Evolutionary conservation across 1,140 invertebrate species (phyloP), one percentile per base, ranked within the genome.

Genomic region (Euura saliciscinereae): DNA sequence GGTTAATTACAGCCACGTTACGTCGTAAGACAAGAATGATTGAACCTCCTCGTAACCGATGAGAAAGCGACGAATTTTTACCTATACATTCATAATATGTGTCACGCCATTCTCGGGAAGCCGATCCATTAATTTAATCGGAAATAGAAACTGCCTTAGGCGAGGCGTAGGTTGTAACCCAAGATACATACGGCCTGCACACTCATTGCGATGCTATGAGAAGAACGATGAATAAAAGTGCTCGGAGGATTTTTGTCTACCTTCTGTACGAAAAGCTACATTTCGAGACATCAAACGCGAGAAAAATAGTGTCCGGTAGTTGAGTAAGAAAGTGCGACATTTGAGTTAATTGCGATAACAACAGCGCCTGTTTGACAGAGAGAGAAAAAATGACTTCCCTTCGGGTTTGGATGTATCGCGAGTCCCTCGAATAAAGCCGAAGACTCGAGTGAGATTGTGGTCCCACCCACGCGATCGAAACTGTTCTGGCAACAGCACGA

Each of bases 401-500:
- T 59, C 13, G 51, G 51, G 8, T 59, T 3, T 8, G 13, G 6
- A 59, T n/a, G 51, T 59, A 59, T 59, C 51, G 13, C 13, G 51
- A 59, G 8, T 59, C 8, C 6, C 8, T 8, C 8, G 51, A 59
- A 59, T 59, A 59, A 59, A 59, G 51, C 51, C 13, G 51, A 59
- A 28, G 51, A 59, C 51, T 51, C 13, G 51, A 11, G 51, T n/a
- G 51, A 59, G 51, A 59, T 59, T 59, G 51, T 6, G 51, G 51
- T 59, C 51, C 51, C 51, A 59, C 51, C 51, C 51, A 59, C 51
- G 51, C 51, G 51, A 59, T 8, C 51, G 8, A 59, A 59, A 59
- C 51, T 59, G 51, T n/a, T 59, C 13, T n/a, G 51, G 51, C 51
- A 59, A 59, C 51, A n/a, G 51, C 8, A 59, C 51, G 51, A 59